Percentiles rank a stretch among this genome's conserved stretches.
Conservation (phyloP, 1,140 invertebrate species). For the Coenobita brevimanus region DNA sequence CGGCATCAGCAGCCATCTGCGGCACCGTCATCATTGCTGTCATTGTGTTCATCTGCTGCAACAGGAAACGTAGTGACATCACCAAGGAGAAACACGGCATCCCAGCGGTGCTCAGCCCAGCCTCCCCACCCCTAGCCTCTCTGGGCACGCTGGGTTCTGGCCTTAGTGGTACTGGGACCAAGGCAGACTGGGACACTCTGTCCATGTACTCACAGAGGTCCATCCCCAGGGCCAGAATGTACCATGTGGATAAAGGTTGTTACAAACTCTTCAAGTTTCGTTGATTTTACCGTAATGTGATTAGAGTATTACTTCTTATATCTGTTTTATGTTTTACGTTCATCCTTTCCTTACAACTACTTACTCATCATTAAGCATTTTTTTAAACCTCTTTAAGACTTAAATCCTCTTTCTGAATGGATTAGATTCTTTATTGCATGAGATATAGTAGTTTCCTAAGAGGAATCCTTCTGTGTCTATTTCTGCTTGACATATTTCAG, state of each 20-base stretch:
- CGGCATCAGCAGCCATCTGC: constrained; percentile 91
- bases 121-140: constrained; percentile 78
- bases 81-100: constrained; percentile 55
- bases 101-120: constrained; percentile 61
- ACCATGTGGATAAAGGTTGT: constrained; percentile 72
- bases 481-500: too few species aligned
- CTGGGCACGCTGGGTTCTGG: constrained; percentile 78
- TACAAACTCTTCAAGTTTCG: too few species aligned
- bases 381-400: too few species aligned
- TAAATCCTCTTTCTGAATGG: too few species aligned
- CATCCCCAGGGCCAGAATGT: constrained; percentile 88
- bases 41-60: constrained; percentile 89
- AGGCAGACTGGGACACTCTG: constrained; percentile 90
- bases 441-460: too few species aligned
- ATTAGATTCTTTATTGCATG: too few species aligned
- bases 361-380: too few species aligned
- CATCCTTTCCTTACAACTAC: too few species aligned
- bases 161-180: background rate
- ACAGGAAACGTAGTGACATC: constrained; percentile 71
- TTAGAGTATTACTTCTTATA: too few species aligned
- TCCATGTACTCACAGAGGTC: constrained; percentile 92
- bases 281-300: too few species aligned
- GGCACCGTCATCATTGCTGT: constrained; percentile 90
- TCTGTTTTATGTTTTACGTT: too few species aligned
- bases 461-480: too few species aligned